Base-by-base conservation (phyloP, 2,797 vertebrate genomes). In the Sciurus carolinensis region DNA sequence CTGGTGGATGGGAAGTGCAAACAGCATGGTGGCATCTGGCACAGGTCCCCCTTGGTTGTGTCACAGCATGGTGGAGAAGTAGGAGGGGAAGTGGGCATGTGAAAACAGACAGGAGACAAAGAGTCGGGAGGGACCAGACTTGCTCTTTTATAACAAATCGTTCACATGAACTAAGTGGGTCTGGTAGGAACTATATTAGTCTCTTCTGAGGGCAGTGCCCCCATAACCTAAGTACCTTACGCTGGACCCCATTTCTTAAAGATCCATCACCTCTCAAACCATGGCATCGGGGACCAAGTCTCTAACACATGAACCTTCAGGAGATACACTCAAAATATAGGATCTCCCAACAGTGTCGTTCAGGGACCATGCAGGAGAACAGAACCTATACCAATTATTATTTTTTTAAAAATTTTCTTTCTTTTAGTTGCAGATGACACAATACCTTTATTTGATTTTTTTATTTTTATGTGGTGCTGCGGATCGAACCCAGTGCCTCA, bases 1-100 rank as follows among this genome's bases (percentile, higher is more conserved):
- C n/a, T 39, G 82, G 44, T 50, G n/a, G 47, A 54, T 8, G n/a
- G 26, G 54, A 30, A 50, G 26, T 42, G 57, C 10, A 28, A 42
- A 71, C 5, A 54, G 22, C 66, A 54, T 54, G 24, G 50, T 30
- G 3, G 54, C 24, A 42, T 42, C 33, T 71, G 66, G 47, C 39
- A 28, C 67, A 7, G 28, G 54, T 4, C 18, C 18, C 10, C 1
- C 2, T 11, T 28, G 30, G 18, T 12, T 52, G 1, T 8, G n/a
- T 71, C n/a, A 71, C 15, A 86, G 15, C 64, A 20, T 39, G 24
- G n/a, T n/a, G 39, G 67, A n/a, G 24, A 71, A 54, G 66, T 54
- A 54, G 69, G 28, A 39, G n/a, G 30, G 44, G 22, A 50, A 52
- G 67, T n/a, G 7, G 42, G 7, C 15, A 42, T 44, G 24, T 85